These are phyloP conservation scores for Rhabdomys pumilio DNA, from an alignment of 2,797 vertebrate species.

Conservation along the genomic window DNA sequence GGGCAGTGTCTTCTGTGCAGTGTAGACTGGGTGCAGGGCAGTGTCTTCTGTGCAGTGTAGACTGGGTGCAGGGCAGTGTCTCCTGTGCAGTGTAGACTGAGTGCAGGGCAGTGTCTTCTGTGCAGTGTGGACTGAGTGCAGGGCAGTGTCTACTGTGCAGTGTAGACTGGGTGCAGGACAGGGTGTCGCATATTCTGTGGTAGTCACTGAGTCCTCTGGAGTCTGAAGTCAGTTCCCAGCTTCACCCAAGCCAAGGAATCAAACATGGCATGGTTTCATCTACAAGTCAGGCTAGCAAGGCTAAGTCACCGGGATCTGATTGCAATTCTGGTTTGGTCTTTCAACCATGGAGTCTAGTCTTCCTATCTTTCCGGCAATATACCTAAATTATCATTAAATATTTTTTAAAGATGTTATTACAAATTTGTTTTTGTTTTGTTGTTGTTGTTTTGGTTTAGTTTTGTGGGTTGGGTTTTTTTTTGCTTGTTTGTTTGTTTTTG, in stretches of 20 bases:
- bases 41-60: neutral
- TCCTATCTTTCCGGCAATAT: neutral
- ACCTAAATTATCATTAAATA: constrained; percentile 23
- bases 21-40: neutral
- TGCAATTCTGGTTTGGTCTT: neutral
- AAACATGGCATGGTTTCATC: neutral
- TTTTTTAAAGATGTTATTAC: neutral
- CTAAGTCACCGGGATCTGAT: neutral
- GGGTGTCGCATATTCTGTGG: neutral
- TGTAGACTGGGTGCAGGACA: neutral
- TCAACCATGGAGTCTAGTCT: neutral
- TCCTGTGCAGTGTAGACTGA: neutral
- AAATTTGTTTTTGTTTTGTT: neutral
- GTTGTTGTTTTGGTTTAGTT: neutral
- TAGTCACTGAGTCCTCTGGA: neutral
- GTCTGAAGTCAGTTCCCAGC: neutral
- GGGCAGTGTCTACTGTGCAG: neutral
- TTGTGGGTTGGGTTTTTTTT: too few relatives aligned
- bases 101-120: neutral
- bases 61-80: neutral
- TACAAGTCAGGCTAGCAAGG: neutral
- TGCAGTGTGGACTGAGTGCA: neutral
- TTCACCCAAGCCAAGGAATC: neutral
- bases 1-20: neutral
- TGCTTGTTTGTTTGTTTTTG: neutral